Base-by-base conservation (phyloP, 2,113 vertebrate species). In the Tautogolabrus adspersus region DNA sequence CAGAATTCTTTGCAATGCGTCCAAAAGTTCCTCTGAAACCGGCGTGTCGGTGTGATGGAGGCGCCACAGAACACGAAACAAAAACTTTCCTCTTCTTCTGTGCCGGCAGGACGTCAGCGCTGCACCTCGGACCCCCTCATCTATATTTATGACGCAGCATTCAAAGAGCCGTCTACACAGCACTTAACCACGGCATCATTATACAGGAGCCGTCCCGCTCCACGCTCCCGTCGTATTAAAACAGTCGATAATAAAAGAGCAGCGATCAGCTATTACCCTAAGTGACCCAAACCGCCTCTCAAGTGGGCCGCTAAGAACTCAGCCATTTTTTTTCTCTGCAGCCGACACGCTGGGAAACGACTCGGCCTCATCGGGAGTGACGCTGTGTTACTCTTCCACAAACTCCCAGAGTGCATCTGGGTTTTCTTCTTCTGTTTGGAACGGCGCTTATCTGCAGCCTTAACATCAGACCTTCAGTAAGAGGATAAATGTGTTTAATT, bases 61-160 rank as follows among this genome's bases (percentile, higher is more conserved):
- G n/a, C n/a, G n/a, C n/a, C n/a, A n/a, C n/a, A n/a, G n/a, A n/a
- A n/a, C n/a, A n/a, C n/a, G n/a, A n/a, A n/a, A n/a, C n/a, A n/a
- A 5, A 21, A 40, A 56, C 40, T 19, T 44, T 19, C 64, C 6
- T 52, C 52, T 21, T 19, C 54, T 19, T 57, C 38, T 12, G 15
- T 46, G 15, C 18, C 13, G 13, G n/a, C 11, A 3, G 12, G 22
- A 62, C 12, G 19, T 63, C 38, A 58, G 60, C 5, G 54, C 61
- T 5, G 34, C 42, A 1, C 21, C 23, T 61, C 26, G 42, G 70
- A 60, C 26, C 3, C 34, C 38, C 66, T 82, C 61, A 81, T 92
- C 72, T 81, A 81, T 93, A 89, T 85, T 83, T 69, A 88, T 86
- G 71, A 81, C 84, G 66, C 75, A 0, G 66, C 51, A 34, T 76